These are phyloP conservation scores for Rhabditoides inermis DNA, from an alignment of 2,888 invertebrate species.

Conservation along the genomic window DNA sequence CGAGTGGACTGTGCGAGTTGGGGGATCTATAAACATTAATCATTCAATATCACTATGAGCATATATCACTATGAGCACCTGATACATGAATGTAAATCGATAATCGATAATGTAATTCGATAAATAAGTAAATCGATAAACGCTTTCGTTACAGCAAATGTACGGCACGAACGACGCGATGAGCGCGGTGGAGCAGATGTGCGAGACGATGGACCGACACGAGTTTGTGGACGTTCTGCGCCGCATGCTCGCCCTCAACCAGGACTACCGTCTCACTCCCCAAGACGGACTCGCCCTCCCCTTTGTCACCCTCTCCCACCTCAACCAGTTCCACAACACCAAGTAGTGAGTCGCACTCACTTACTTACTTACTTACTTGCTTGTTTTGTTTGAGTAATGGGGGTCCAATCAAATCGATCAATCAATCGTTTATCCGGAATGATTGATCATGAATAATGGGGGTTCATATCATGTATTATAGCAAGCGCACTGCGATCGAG, in stretches of 20 bases:
- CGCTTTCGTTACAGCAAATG: too few relatives aligned
- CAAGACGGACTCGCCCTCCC: slow-evolving; percentile 29
- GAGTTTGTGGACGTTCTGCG: slow-evolving; percentile 96
- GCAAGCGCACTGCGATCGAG: slow-evolving; percentile 24
- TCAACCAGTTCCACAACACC: slow-evolving; percentile 25
- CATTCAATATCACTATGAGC: too few relatives aligned
- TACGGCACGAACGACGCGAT: slow-evolving; percentile 61
- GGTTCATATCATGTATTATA: too few relatives aligned
- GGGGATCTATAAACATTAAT: too few relatives aligned
- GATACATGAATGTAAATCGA: too few relatives aligned
- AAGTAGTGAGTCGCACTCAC: slow-evolving; percentile 27
- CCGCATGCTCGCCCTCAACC: slow-evolving; percentile 93
- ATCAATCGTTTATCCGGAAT: too few relatives aligned
- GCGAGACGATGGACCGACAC: slow-evolving; percentile 89
- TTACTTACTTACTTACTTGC: not conserved
- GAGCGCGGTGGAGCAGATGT: slow-evolving; percentile 87
- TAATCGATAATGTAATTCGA: too few relatives aligned
- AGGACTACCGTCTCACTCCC: slow-evolving; percentile 86
- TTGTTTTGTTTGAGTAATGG: not conserved
- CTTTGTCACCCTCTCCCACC: slow-evolving; percentile 47
- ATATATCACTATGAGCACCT: too few relatives aligned
- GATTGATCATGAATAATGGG: too few relatives aligned
- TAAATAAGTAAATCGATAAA: too few relatives aligned
- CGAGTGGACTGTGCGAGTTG: too few relatives aligned
- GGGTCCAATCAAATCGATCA: too few relatives aligned